Conservation (phyloP, 2,113 vertebrate genomes). For the Sander vitreus region DNA sequence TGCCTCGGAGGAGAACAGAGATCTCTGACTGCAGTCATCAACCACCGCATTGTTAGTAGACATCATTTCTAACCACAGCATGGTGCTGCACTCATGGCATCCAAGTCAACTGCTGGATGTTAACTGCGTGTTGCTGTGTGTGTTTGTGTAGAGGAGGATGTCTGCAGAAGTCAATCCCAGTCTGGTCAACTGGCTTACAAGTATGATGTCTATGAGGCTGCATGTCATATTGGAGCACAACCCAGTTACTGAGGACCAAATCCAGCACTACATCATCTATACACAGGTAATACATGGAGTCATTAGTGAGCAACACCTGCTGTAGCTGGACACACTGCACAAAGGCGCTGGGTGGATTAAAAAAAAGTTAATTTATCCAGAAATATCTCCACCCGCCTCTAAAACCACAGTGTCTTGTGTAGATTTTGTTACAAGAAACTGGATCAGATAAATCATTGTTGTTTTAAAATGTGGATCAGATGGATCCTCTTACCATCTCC, state of each 20-base stretch:
- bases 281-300: conserved; percentile 53
- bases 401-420: too few relatives aligned
- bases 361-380: too few relatives aligned
- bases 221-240: conserved; percentile 90
- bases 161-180: conserved; percentile 90
- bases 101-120: background rate
- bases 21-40: conserved; percentile 89
- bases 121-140: background rate
- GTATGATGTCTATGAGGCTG: conserved; percentile 90
- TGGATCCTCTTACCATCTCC: too few relatives aligned
- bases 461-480: too few relatives aligned
- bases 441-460: too few relatives aligned
- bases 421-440: too few relatives aligned
- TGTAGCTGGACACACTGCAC: background rate
- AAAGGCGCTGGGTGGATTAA: too few relatives aligned
- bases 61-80: too few relatives aligned
- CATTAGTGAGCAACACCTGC: background rate
- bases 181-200: conserved; percentile 91
- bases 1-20: conserved; percentile 88
- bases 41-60: conserved; percentile 88
- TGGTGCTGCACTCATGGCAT: background rate
- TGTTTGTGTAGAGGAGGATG: conserved; percentile 85
- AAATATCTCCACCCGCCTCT: too few relatives aligned
- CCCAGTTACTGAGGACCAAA: conserved; percentile 87
- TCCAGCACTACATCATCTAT: conserved; percentile 85